Conservation (phyloP, 2,113 vertebrate genomes). For the Suricata suricatta region DNA sequence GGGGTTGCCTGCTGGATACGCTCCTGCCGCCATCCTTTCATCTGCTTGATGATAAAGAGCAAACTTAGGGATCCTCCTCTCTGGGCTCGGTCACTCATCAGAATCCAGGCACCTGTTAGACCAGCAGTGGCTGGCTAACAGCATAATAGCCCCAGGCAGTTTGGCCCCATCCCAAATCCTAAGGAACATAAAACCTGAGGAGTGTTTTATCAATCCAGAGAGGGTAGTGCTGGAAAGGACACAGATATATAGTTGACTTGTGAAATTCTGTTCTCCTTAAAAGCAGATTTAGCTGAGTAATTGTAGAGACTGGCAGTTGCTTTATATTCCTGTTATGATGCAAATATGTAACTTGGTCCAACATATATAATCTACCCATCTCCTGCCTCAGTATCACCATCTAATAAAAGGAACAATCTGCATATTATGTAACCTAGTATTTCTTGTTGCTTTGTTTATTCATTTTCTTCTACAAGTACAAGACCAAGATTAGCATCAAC, state of each 20-base stretch:
- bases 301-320: neutral
- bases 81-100: neutral
- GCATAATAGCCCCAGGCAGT: neutral
- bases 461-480: neutral
- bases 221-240: neutral
- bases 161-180: neutral
- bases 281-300: neutral
- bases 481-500: neutral
- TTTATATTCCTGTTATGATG: neutral
- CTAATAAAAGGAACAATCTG: neutral
- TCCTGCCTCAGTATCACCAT: neutral
- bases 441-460: neutral
- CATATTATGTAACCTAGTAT: neutral
- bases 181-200: neutral
- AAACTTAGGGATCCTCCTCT: neutral
- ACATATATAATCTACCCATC: neutral
- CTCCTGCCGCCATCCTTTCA: neutral
- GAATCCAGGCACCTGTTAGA: neutral
- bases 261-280: neutral
- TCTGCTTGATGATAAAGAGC: neutral
- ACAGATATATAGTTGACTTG: neutral
- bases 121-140: neutral
- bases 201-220: neutral
- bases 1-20: neutral
- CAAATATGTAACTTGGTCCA: neutral